Evolutionary conservation across 2,888 invertebrate genomes (phyloP), one percentile per base, ranked within the genome.

Genomic region (Oxycera nigricornis): DNA sequence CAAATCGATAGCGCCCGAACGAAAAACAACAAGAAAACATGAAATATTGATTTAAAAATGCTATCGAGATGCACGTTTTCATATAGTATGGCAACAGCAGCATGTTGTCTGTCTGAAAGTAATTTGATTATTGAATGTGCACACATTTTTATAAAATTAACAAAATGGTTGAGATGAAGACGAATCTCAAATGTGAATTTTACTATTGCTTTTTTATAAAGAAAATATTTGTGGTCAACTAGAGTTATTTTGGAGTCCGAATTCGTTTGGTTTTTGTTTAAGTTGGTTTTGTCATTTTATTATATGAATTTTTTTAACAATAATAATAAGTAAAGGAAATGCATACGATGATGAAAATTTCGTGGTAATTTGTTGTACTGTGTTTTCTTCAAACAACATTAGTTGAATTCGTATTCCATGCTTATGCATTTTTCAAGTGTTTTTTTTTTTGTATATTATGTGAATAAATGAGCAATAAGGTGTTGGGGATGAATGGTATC

Each of bases 391-490:
- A 17, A 55, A 55, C 46, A 1, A 24, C 24, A 55, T 59, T 30
- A 6, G 30, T 28, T 59, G 11, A 59, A 28, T 28, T 59, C 24
- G 6, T 59, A 59, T 59, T 59, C 59, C 59, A 59, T 20, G 59
- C 59, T 59, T 59, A 59, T 59, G 59, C 59, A 59, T 59, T 59
- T 50, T 50, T 30, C n/a, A 30, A 30, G 30, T 59, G 59, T 59
- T 30, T 24, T 59, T 26, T 30, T 24, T 14, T 3, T 50, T 17
- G 50, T 50, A 14, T 6, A 50, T 14, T 50, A 14, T 50, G 17
- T n/a, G 14, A 59, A 11, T 14, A 28, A 30, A 59, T 28, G 22
- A 28, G 6, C 26, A 14, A 11, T 22, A 59, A 14, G 28, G 26
- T 28, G 22, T 30, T 28, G 59, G 59, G 59, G 28, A 30, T 28